These are phyloP conservation scores for Holacanthella duospinosa DNA, from an alignment of 2,888 invertebrate genomes.

Conservation along the genomic window DNA sequence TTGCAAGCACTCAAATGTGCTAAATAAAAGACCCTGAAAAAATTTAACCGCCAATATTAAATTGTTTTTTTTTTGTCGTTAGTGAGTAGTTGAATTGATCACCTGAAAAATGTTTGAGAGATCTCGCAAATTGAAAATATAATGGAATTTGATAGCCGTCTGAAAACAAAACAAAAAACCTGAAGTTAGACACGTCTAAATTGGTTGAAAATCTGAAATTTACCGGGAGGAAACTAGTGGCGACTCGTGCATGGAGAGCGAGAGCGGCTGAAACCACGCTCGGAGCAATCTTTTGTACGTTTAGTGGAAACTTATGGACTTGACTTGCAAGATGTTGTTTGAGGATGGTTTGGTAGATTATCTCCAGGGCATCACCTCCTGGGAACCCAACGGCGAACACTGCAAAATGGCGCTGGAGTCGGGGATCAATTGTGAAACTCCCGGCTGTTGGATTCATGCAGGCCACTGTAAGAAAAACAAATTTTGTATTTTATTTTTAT, in stretches of 20 bases:
- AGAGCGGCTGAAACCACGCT: constrained; percentile 73
- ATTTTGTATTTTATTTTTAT: too few relatives aligned
- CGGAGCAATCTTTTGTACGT: constrained; percentile 56
- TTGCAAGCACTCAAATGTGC: constrained; percentile 73
- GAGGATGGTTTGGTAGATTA: constrained; percentile 80
- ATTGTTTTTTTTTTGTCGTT: neutral
- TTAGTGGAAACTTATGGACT: constrained; percentile 64
- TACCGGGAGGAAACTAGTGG: constrained; percentile 71
- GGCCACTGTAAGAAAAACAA: too few relatives aligned
- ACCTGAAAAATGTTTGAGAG: constrained; percentile 91
- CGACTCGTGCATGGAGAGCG: constrained; percentile 71
- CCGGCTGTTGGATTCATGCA: constrained; percentile 98
- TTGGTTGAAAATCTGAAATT: too few relatives aligned
- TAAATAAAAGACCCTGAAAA: constrained; percentile 75
- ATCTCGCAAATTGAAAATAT: constrained; percentile 89
- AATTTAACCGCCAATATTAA: constrained; percentile 6
- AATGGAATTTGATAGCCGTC: constrained; percentile 92
- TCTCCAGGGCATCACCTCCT: constrained; percentile 67
- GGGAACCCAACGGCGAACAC: constrained; percentile 85
- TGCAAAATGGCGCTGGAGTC: constrained; percentile 80
- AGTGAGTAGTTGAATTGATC: constrained; percentile 31
- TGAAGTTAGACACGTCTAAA: neutral
- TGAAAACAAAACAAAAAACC: neutral
- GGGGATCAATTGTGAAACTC: constrained; percentile 89
- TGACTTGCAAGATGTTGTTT: constrained; percentile 72